Evolutionary conservation across 2,113 vertebrate genomes (phyloP).

Genomic region (Indri indri): DNA sequence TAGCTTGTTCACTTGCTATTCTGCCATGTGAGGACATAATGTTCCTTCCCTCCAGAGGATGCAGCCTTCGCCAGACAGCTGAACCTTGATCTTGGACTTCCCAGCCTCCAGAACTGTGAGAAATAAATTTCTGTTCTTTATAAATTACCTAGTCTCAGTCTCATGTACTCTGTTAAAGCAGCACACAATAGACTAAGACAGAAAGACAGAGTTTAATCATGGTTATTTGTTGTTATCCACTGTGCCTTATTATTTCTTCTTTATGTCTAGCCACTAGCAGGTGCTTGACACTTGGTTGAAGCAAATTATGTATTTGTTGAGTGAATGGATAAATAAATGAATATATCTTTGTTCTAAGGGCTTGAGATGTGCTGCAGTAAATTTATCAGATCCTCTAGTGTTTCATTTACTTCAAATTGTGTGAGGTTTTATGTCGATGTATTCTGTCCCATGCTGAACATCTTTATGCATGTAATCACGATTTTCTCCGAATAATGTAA

Average conservation of each 20-base stretch:
- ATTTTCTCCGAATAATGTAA: constrained; percentile 29
- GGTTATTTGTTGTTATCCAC: background rate
- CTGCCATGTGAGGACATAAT: too few relatives aligned
- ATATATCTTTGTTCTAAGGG: background rate
- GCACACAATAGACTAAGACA: background rate
- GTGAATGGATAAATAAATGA: background rate
- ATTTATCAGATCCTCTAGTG: background rate
- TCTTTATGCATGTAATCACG: background rate
- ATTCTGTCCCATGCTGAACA: background rate
- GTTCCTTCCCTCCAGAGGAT: background rate
- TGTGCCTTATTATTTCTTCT: background rate
- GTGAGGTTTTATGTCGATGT: background rate
- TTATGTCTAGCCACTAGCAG: background rate
- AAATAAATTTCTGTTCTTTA: background rate
- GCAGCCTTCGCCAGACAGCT: background rate
- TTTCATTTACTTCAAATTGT: constrained; percentile 22
- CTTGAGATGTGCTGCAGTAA: background rate
- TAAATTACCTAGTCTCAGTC: background rate
- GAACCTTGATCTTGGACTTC: background rate
- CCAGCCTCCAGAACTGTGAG: background rate
- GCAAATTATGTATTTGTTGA: background rate
- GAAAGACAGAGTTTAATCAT: background rate
- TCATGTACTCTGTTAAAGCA: background rate
- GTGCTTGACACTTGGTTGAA: background rate
- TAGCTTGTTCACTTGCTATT: background rate